Percentiles rank a stretch among this genome's conserved stretches.
These are phyloP conservation scores for Urocitellus parryii DNA, from an alignment of 2,113 vertebrate species.

Conservation along the genomic window DNA sequence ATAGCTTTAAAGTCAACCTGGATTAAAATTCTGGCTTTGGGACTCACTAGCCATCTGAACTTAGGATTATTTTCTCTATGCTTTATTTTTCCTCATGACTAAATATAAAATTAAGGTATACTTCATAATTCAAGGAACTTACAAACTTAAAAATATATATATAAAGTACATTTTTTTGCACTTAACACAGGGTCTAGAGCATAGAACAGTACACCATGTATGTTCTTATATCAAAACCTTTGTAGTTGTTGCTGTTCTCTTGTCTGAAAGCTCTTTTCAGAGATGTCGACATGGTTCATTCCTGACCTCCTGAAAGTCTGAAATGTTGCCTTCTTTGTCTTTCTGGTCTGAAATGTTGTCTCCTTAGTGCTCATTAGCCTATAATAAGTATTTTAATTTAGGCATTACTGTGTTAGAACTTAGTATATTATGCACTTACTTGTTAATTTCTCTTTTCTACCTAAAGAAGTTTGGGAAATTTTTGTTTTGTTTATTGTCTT, in stretches of 20 bases:
- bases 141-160: neutral
- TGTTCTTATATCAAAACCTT: neutral
- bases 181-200: neutral
- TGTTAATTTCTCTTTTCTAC: neutral
- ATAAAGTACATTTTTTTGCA: neutral
- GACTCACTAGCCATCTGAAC: neutral
- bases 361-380: neutral
- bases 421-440: neutral
- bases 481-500: neutral
- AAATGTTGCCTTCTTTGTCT: neutral
- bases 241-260: neutral
- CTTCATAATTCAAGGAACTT: neutral
- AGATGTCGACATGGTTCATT: neutral
- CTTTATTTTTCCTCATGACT: neutral
- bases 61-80: neutral
- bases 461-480: neutral
- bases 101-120: neutral
- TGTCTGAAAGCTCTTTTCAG: neutral
- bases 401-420: neutral
- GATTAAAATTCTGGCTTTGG: slow-evolving; percentile 3
- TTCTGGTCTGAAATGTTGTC: neutral
- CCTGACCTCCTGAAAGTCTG: neutral
- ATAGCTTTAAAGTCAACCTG: slow-evolving; percentile 15
- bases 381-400: neutral
- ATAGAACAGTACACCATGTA: neutral